These are phyloP conservation scores for Tetheella fluctuosa DNA, from an alignment of 2,888 invertebrate genomes.

Conservation along the genomic window DNA sequence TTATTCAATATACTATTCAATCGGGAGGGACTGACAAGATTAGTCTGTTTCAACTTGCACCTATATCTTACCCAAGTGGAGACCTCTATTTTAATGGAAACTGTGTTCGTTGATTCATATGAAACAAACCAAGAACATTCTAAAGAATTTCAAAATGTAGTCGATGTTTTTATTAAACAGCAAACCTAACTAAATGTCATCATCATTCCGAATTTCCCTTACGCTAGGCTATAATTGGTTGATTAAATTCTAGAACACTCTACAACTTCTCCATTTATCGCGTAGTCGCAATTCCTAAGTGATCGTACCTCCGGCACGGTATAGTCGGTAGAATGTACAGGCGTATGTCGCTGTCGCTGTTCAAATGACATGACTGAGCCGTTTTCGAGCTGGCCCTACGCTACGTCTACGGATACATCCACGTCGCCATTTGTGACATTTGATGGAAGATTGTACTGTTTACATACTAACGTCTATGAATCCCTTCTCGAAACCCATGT, in stretches of 20 bases:
- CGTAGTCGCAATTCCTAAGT: constrained; percentile 37
- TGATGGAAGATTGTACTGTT: constrained; percentile 77
- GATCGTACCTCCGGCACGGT: constrained; percentile 41
- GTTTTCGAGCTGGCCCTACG: constrained; percentile 56
- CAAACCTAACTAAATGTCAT: neutral
- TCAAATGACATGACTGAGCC: constrained; percentile 61
- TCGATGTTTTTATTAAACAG: neutral
- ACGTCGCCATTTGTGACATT: constrained; percentile 70
- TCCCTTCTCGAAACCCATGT: constrained; percentile 53
- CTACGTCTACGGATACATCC: constrained; percentile 57
- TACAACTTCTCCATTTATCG: constrained; percentile 23
- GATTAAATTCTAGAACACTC: constrained; percentile 19
- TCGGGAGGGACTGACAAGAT: too few species aligned
- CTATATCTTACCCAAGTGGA: too few species aligned
- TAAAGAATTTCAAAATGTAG: too few species aligned
- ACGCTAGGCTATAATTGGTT: constrained; percentile 22
- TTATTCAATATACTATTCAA: too few species aligned
- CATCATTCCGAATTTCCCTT: constrained; percentile 19
- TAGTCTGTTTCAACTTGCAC: too few species aligned
- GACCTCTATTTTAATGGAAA: too few species aligned
- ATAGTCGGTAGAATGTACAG: constrained; percentile 36
- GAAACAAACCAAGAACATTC: too few species aligned
- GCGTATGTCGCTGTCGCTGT: constrained; percentile 33
- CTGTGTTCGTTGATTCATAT: too few species aligned
- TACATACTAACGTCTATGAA: constrained; percentile 56